Base-by-base conservation (phyloP, 2,888 invertebrate genomes). In the Noctua janthina region DNA sequence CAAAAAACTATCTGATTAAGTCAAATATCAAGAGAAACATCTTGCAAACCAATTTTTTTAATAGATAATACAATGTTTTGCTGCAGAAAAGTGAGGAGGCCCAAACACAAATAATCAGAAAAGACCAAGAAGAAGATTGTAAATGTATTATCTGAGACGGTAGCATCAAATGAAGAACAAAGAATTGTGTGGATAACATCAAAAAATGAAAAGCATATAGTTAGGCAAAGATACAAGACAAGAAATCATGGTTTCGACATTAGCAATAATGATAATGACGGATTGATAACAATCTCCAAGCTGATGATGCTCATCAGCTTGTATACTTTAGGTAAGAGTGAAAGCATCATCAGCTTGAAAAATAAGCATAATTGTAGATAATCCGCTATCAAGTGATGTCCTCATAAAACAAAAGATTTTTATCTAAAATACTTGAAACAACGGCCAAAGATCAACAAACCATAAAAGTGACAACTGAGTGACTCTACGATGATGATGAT, bases 401-500 rank as follows among this genome's bases (percentile, higher is more conserved):
- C 59, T 51, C 39, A 39, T 23, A 67, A 0, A 82, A 71, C 23
- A 3, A 8, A 39, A 74, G 84, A 82, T 86, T 76, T 6, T 67
- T 74, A 85, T 86, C 82, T 86, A 13, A 79, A 79, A 82, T 76
- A 64, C 74, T 67, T 64, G 70, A 73, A 75, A 76, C 85, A 72
- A 71, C 83, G 35, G 49, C 76, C 67, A 64, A 70, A 79, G 81
- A 62, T 80, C 82, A 89, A 81, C 89, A 85, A 85, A 72, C 81
- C 90, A 85, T 89, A 76, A 85, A 90, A 87, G 85, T 88, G 89
- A 70, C 83, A 89, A 85, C 76, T 75, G 86, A 85, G 81, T 81
- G 74, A 82, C 68, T 82, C 76, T 67, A 15, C 46, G 46, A 73
- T 82, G 81, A 89, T 88, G 81, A 85, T 88, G 82, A 87, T 75